Percentiles rank a stretch among this genome's conserved stretches.
Evolutionary conservation across 2,888 invertebrate genomes (phyloP).

Genomic region (Oscheius onirici): DNA sequence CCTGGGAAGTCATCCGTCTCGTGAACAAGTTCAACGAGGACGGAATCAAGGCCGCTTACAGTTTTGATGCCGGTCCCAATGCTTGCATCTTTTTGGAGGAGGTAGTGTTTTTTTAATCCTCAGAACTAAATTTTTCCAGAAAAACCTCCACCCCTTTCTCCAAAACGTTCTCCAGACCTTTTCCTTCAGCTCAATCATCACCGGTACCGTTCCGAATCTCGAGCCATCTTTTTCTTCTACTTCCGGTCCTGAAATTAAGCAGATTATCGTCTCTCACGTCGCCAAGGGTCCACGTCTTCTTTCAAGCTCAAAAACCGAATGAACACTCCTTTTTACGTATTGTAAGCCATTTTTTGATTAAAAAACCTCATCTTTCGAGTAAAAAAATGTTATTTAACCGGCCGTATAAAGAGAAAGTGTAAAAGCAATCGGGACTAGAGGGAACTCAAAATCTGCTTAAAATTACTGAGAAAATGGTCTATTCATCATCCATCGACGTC

Average conservation of each 20-base stretch:
- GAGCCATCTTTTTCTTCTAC: background rate
- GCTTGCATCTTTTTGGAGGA: slow-evolving; percentile 49
- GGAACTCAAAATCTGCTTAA: background rate
- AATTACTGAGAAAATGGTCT: too few relatives aligned
- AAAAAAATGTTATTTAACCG: too few relatives aligned
- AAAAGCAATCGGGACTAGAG: background rate
- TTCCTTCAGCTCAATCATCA: background rate
- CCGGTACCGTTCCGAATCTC: background rate
- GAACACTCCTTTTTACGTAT: too few relatives aligned
- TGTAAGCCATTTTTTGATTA: too few relatives aligned
- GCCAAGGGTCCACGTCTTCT: slow-evolving; percentile 1
- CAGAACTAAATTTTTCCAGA: background rate
- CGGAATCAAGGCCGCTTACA: slow-evolving; percentile 83
- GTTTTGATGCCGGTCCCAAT: slow-evolving; percentile 84
- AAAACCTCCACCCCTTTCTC: background rate
- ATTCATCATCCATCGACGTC: slow-evolving; percentile 69
- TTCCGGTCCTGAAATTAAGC: background rate
- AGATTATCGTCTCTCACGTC: slow-evolving; percentile 5
- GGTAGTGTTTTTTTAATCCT: slow-evolving; percentile 18
- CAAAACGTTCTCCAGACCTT: background rate
- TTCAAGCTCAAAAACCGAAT: too few relatives aligned
- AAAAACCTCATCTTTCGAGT: too few relatives aligned
- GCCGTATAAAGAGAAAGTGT: background rate
- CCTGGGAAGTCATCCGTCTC: slow-evolving; percentile 82
- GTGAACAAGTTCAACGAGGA: slow-evolving; percentile 84